Evolutionary conservation across 2,888 invertebrate genomes (phyloP).

Genomic region (Cheilosia grossa): DNA sequence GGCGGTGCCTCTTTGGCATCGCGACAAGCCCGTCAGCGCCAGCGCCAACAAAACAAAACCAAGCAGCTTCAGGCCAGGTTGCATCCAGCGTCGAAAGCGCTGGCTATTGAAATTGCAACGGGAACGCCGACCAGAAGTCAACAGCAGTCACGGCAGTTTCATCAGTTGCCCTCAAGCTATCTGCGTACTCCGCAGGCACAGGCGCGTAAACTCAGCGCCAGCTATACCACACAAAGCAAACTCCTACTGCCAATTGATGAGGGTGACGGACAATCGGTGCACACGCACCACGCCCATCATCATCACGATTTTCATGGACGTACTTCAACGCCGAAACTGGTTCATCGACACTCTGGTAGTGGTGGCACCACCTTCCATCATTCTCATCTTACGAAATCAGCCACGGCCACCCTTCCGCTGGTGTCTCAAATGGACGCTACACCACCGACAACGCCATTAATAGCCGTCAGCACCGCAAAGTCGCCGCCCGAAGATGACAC

Average conservation of each 20-base stretch:
- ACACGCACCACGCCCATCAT: conserved; percentile 78
- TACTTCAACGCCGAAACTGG: conserved; percentile 79
- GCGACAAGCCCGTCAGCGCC: conserved; percentile 89
- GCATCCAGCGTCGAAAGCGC: conserved; percentile 82
- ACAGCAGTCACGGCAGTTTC: conserved; percentile 84
- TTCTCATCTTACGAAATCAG: conserved; percentile 81
- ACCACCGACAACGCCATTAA: conserved; percentile 81
- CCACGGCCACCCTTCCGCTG: conserved; percentile 82
- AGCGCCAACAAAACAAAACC: conserved; percentile 84
- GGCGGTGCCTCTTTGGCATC: conserved; percentile 94
- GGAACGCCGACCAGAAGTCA: conserved; percentile 80
- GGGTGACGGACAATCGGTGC: conserved; percentile 81
- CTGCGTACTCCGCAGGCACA: conserved; percentile 82
- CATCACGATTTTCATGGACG: conserved; percentile 78
- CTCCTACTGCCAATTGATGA: conserved; percentile 83
- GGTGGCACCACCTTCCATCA: conserved; percentile 79
- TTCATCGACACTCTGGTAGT: conserved; percentile 82
- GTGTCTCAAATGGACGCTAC: conserved; percentile 82
- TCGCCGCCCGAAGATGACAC: conserved; percentile 76
- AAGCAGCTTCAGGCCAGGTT: conserved; percentile 84
- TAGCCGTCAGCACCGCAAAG: conserved; percentile 76
- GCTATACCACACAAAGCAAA: conserved; percentile 82
- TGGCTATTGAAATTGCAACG: conserved; percentile 78
- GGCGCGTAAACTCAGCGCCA: conserved; percentile 82
- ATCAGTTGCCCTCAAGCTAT: conserved; percentile 84